These are phyloP conservation scores for Brienomyrus longianalis DNA, from an alignment of 2,113 vertebrate genomes.

Conservation along the genomic window DNA sequence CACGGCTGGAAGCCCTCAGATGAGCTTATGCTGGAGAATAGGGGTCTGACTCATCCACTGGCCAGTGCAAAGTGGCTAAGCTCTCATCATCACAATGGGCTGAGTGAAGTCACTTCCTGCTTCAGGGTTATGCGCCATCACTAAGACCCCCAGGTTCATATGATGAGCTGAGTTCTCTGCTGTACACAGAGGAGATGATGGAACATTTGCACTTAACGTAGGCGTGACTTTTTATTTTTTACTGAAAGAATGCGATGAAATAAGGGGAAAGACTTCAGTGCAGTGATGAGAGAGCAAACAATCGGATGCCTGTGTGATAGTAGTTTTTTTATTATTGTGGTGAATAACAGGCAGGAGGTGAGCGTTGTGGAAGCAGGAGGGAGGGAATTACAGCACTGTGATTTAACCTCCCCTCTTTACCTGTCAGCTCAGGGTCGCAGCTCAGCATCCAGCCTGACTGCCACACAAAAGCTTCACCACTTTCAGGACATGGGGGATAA, in stretches of 20 bases:
- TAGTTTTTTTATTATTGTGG: background rate
- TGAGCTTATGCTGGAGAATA: background rate
- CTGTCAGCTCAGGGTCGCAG: background rate
- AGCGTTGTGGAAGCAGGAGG: background rate
- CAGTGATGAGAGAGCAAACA: background rate
- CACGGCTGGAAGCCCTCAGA: background rate
- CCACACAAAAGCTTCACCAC: background rate
- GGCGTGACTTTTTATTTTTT: background rate
- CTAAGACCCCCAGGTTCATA: background rate
- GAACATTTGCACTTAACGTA: background rate
- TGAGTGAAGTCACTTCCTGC: conserved; percentile 1
- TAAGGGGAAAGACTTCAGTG: background rate
- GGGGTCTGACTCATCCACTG: background rate
- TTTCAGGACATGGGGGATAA: background rate
- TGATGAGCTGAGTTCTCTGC: background rate
- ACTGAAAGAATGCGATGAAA: background rate
- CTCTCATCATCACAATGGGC: background rate
- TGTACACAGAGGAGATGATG: background rate
- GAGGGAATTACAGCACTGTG: background rate
- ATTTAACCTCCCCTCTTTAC: conserved; percentile 3
- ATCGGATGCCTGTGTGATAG: background rate
- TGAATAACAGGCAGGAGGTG: background rate
- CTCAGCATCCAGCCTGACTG: background rate
- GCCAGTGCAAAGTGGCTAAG: background rate
- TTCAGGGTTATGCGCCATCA: background rate